Conservation (phyloP, 2,888 invertebrate species). For the Epistrophe eligans region DNA sequence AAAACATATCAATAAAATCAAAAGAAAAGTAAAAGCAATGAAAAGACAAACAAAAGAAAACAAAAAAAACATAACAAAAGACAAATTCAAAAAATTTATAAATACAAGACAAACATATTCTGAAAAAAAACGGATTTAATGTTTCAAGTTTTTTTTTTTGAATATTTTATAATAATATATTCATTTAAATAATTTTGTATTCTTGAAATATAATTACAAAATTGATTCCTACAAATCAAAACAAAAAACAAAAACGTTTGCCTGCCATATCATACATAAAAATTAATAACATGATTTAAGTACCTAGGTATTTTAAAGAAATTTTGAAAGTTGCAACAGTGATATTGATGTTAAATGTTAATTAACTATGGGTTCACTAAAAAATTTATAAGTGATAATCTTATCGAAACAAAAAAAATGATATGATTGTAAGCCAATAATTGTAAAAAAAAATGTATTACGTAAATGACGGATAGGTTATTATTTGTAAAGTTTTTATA, state of each 20-base stretch:
- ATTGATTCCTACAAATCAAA: slow-evolving; percentile 36
- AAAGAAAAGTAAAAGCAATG: slow-evolving; percentile 36
- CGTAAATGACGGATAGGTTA: background rate
- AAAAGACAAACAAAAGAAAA: slow-evolving; percentile 58
- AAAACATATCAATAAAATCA: slow-evolving; percentile 44
- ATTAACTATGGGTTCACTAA: background rate
- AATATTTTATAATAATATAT: slow-evolving; percentile 9
- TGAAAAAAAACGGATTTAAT: slow-evolving; percentile 31
- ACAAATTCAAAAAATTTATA: slow-evolving; percentile 9
- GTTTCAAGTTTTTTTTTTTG: slow-evolving; percentile 7
- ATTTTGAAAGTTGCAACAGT: slow-evolving; percentile 58
- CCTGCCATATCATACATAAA: slow-evolving; percentile 71
- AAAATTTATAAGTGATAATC: slow-evolving; percentile 43
- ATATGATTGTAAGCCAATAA: background rate
- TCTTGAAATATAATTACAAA: slow-evolving; percentile 42
- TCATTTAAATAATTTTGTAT: slow-evolving; percentile 21
- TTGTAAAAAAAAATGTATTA: background rate
- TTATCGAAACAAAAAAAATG: slow-evolving; percentile 37
- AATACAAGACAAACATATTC: slow-evolving; percentile 21
- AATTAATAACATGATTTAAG: slow-evolving; percentile 31
- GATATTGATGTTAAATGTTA: background rate
- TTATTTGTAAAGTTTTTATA: background rate
- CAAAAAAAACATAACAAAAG: slow-evolving; percentile 28
- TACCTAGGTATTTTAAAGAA: slow-evolving; percentile 10
- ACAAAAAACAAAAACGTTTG: slow-evolving; percentile 50